Evolutionary conservation across 2,797 vertebrate species (phyloP), one percentile per base, ranked within the genome.

Genomic region (Acrossocheilus wenchowensis): DNA sequence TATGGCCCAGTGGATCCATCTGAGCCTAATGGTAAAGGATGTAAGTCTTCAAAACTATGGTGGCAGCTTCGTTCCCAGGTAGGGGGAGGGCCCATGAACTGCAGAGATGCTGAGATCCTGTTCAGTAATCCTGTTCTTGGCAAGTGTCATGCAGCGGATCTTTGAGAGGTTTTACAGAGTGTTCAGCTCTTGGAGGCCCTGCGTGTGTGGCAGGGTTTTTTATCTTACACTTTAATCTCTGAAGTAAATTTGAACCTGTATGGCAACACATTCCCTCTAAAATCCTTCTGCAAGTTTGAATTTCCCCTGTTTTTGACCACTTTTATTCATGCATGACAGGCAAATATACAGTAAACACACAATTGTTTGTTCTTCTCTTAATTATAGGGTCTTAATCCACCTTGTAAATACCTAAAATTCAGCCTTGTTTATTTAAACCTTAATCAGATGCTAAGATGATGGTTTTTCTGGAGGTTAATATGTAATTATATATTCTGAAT

Each of bases 1-100:
- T 57, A 85, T 71, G 75, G 73, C 74, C 39, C 62, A 84, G 11
- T 78, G 66, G 23, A 69, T 79, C 66, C n/a, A 11, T 85, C n/a
- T 71, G 83, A 60, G 48, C 19, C 48, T 85, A 43, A 78, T 71
- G 48, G 36, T 57, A 69, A 30, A 85, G 48, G 48, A 54, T 79
- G 75, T 71, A 69, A 79, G 75, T 52, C 83, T 78, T 21, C 45
- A 57, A 78, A 69, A 78, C 79, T 69, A 34, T 69, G 74, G 64
- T 45, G 50, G 66, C 48, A 85, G 66, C 39, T 57, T 78, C 50
- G 57, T n/a, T 78, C 64, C 11, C 36, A 57, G 26, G 62, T 41
- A 57, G 74, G 48, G 48, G 73, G 43, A 64, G 34, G 23, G 39
- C 34, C 72, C 34, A 10, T 21, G 9, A 84, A 84, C 34, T n/a